Percentiles rank a stretch among this genome's conserved stretches.
Conservation (phyloP, 2,797 vertebrate species). For the Pseudotriccus pelzelni region DNA sequence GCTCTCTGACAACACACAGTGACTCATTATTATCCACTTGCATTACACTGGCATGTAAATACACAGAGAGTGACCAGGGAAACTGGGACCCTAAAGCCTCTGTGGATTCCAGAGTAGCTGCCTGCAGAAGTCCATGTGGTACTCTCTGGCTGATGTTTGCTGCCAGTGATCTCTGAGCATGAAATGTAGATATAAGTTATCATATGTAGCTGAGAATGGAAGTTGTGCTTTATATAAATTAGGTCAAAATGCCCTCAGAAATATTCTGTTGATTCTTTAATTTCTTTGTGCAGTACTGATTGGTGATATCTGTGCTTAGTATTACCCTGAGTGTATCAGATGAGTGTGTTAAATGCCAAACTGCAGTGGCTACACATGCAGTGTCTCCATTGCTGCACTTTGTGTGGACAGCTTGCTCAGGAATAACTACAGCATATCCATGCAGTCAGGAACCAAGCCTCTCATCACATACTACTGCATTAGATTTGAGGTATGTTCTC, state of each 20-base stretch:
- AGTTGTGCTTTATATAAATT: background rate
- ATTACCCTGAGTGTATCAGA: background rate
- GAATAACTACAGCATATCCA: background rate
- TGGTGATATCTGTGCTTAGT: background rate
- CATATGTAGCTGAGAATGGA: background rate
- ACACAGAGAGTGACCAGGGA: background rate
- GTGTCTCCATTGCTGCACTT: background rate
- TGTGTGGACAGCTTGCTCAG: background rate
- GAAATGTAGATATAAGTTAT: background rate
- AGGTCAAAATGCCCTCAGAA: background rate
- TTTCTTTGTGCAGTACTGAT: background rate
- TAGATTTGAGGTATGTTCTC: background rate
- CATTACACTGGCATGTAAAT: background rate
- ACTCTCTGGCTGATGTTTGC: background rate
- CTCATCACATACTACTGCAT: background rate
- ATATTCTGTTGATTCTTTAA: background rate
- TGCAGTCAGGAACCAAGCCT: background rate
- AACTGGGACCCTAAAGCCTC: background rate
- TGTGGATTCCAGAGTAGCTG: background rate
- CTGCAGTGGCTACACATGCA: background rate
- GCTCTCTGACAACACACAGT: background rate
- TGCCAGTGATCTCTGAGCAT: background rate
- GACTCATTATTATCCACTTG: background rate
- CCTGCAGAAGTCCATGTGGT: rapidly evolving
- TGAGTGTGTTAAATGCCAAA: background rate